Base-by-base conservation (phyloP, 2,888 invertebrate genomes). In the Creontiades dilutus region DNA sequence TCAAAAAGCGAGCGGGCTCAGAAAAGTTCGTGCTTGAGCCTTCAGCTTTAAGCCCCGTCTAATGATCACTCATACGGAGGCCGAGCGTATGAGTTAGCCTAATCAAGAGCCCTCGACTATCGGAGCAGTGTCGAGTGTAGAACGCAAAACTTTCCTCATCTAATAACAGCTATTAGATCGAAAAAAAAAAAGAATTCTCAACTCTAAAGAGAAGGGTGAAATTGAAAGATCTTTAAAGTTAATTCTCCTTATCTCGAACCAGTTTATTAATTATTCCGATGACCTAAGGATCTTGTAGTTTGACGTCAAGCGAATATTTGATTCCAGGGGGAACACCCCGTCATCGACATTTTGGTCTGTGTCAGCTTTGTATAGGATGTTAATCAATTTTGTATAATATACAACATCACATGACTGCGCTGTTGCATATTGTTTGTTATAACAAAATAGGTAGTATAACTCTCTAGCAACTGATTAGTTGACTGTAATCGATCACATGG, bases 1-100 rank as follows among this genome's bases (percentile, higher is more conserved):
- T 68, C 68, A 68, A 68, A 52, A 68, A 68, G 68, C 68, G 23
- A 68, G 23, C 68, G 68, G 68, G 23, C 68, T 68, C 23, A 23
- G 68, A 19, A 68, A 23, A 27, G 23, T 68, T 68, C 68, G 68
- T 68, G 68, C 23, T 5, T 23, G 23, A 68, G 68, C 68, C 9
- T 68, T 68, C 68, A 68, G 23, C 23, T 23, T 52, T 7, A 7
- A 37, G 37, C 37, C 11, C 68, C 68, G 23, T 27, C 23, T 68
- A 68, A 68, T 68, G 68, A 68, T 19, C 23, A 68, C 68, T 68
- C 68, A 68, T 68, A 68, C 68, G 68, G 68, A 68, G 23, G 68
- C 19, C 37, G 11, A 68, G 23, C 23, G 23, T 23, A 68, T 68
- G 68, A 12, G 27, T 68, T 68, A 68, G 9, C 68, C 68, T 68